A percentile compares a stretch with the other conserved stretches of the same genome.
These are phyloP conservation scores for Hestina assimilis DNA, from an alignment of 1,140 invertebrate species.

Conservation along the genomic window DNA sequence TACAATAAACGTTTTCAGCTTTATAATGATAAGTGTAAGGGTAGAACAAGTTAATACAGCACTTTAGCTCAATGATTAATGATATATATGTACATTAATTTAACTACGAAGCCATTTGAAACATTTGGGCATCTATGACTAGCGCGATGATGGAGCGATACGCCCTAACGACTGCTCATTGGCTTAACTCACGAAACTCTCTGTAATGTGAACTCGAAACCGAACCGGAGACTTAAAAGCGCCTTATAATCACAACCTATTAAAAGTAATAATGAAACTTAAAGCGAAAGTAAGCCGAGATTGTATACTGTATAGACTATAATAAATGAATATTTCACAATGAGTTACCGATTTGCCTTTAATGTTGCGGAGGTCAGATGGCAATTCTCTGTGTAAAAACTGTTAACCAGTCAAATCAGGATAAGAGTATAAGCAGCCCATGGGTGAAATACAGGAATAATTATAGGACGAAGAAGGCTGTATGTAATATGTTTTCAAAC, in stretches of 20 bases:
- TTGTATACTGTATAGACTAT: too few species aligned
- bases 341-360: too few species aligned
- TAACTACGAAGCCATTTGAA: background rate
- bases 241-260: slow-evolving; percentile 9
- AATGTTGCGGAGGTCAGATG: too few species aligned
- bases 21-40: too few species aligned
- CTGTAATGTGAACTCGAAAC: background rate
- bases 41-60: background rate
- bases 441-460: too few species aligned
- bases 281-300: background rate
- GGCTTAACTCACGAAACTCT: background rate
- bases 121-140: background rate
- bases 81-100: background rate
- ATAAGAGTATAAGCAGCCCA: too few species aligned
- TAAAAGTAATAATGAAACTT: slow-evolving; percentile 15
- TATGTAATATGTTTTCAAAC: too few species aligned
- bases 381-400: too few species aligned
- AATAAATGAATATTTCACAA: too few species aligned
- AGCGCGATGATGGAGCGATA: background rate
- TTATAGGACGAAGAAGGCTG: too few species aligned
- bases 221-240: background rate
- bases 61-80: background rate
- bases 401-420: too few species aligned
- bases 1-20: too few species aligned
- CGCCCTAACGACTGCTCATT: background rate